Percentiles rank a stretch among this genome's conserved stretches.
phyloP scores from a whole-genome alignment of 2,113 vertebrate species.

The Saccopteryx leptura region DNA sequence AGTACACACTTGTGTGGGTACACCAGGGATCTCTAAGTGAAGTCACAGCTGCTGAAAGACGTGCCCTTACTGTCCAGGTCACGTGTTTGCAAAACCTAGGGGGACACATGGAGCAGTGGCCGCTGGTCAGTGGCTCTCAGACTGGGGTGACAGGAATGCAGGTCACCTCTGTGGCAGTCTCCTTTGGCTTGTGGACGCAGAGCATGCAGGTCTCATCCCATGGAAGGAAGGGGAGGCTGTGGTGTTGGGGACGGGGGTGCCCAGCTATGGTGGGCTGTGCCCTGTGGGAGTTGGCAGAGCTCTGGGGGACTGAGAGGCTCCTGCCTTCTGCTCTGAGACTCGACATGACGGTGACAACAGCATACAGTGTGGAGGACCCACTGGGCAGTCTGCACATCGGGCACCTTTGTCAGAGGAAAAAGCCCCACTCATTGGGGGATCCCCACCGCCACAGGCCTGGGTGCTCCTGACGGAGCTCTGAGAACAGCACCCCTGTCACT shows the following conservation, averaged over 20 bases:
- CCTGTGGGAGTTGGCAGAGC: background rate
- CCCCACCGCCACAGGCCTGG: background rate
- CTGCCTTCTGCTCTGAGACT: background rate
- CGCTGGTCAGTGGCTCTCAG: background rate
- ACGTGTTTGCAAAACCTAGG: background rate
- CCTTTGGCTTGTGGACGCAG: background rate
- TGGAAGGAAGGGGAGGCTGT: background rate
- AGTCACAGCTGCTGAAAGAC: background rate
- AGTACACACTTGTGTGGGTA: background rate
- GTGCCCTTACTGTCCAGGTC: background rate
- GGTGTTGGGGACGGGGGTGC: background rate
- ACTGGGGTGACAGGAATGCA: background rate
- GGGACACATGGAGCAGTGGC: accelerated
- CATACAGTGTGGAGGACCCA: background rate
- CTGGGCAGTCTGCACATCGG: no score
- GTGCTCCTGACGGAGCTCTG: background rate
- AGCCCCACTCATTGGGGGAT: background rate
- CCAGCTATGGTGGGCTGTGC: no score
- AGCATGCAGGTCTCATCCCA: background rate
- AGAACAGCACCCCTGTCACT: background rate
- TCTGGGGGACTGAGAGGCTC: background rate
- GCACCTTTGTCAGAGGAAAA: background rate
- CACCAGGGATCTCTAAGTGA: background rate
- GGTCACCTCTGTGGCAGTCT: background rate
- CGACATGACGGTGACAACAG: background rate